Base-by-base conservation (phyloP, 2,113 vertebrate genomes). In the Machaerirhynchus nigripectus region DNA sequence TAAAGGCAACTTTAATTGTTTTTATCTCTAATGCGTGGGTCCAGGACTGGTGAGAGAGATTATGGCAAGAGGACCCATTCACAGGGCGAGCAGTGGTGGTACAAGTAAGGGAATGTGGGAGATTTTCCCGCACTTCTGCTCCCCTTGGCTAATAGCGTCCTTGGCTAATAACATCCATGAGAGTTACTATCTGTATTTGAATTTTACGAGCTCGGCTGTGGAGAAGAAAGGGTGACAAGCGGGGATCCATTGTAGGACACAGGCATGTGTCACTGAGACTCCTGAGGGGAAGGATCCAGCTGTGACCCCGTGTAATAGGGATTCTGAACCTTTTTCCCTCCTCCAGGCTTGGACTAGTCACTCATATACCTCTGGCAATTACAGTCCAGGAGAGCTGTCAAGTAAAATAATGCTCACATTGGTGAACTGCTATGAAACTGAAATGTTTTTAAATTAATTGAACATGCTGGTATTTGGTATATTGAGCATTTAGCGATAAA, bases 391-490 rank as follows among this genome's bases (percentile, higher is more conserved):
- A 90, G 75, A 84, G 57, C 50, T 74, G 50, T 84, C 88, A 77
- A 93, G 75, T 70, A 63, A 93, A 93, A 90, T 56, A 91, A 80
- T 52, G 73, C 20, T 73, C 78, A 74, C 71, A 35, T 91, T 85
- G 95, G 59, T 21, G 6, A 85, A 64, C 79, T 79, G 53, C 71
- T 57, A 42, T 77, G 85, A 95, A 95, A 85, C 61, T 24, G 71
- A 90, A 96, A 82, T 60, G 50, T 91, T 97, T 96, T 95, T 40
- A 94, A 92, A 96, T 83, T 95, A 95, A 97, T 96, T 94, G 93
- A 96, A 86, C 85, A 86, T 39, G 78, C 59, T 95, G 69, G 70
- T 90, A 93, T 96, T 95, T 91, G 93, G 40, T 80, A 91, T 96
- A 95, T 85, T 90, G 85, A 95, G 93, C 92, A 95, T 96, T 95